Evolutionary conservation across 2,888 invertebrate species (phyloP).

Genomic region (Tenthredo distinguenda): DNA sequence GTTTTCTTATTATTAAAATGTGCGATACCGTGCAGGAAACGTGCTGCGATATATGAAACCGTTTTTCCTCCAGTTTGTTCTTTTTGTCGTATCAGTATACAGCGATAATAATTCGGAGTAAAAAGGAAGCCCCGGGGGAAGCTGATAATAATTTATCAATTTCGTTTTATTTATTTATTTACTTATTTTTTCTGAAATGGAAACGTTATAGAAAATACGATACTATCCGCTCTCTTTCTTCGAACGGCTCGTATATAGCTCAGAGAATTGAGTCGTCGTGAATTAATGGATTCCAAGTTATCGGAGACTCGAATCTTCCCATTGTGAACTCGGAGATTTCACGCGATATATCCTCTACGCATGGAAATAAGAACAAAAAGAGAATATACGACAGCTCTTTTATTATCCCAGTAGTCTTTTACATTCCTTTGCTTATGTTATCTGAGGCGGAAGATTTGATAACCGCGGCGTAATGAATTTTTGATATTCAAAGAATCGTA

Average conservation of each 20-base stretch:
- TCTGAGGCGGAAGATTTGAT: not conserved
- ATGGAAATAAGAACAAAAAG: conserved; percentile 27
- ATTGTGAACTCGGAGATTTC: conserved; percentile 46
- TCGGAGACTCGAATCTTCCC: conserved; percentile 47
- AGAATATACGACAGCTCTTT: not conserved
- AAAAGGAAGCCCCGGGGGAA: not conserved
- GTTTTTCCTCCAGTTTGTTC: not conserved
- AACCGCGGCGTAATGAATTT: not conserved
- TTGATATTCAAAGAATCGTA: not conserved
- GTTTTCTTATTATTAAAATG: not conserved
- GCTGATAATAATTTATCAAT: not conserved
- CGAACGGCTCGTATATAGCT: not conserved
- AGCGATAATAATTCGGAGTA: not conserved
- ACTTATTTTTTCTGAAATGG: not conserved
- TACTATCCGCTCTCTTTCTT: not conserved
- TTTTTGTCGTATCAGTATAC: not conserved
- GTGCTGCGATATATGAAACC: not conserved
- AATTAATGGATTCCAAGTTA: conserved; percentile 48
- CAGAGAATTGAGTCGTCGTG: conserved; percentile 47
- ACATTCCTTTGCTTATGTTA: not conserved
- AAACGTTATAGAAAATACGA: conserved; percentile 1
- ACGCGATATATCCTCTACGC: conserved; percentile 27
- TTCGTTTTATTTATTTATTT: not conserved
- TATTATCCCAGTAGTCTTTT: not conserved
- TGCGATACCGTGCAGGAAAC: not conserved